A percentile compares a stretch with the other conserved stretches of the same genome.
Evolutionary conservation across 2,797 vertebrate genomes (phyloP).

Genomic region (Etheostoma perlongum): DNA sequence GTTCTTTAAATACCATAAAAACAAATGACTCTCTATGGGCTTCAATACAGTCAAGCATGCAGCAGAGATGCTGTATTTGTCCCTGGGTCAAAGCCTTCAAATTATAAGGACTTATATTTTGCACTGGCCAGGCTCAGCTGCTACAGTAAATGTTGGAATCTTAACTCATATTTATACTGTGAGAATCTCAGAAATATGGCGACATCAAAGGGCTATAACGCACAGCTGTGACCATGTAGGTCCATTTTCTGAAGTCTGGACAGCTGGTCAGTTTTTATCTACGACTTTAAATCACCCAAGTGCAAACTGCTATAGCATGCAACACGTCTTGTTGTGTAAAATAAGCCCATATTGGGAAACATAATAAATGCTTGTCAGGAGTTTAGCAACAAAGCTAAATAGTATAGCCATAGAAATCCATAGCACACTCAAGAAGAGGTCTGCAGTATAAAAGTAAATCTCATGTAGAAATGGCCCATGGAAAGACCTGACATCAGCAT

Average conservation of each 20-base stretch:
- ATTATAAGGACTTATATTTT: slow-evolving; percentile 43
- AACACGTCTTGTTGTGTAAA: slow-evolving; percentile 52
- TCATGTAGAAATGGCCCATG: slow-evolving; percentile 55
- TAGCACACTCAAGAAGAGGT: slow-evolving; percentile 20
- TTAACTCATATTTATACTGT: slow-evolving; percentile 49
- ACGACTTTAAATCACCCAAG: slow-evolving; percentile 52
- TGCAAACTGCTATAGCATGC: slow-evolving; percentile 56
- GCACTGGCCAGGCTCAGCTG: slow-evolving; percentile 22
- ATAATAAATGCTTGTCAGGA: slow-evolving; percentile 53
- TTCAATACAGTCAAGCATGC: not conserved
- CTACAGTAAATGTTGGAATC: slow-evolving; percentile 15
- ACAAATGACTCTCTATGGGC: slow-evolving; percentile 45
- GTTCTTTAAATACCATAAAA: slow-evolving; percentile 60
- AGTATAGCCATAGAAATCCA: slow-evolving; percentile 46
- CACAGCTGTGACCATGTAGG: slow-evolving; percentile 54
- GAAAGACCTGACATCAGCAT: slow-evolving; percentile 65
- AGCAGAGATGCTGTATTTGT: slow-evolving; percentile 41
- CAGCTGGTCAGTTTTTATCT: slow-evolving; percentile 58
- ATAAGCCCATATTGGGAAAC: slow-evolving; percentile 56
- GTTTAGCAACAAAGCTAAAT: slow-evolving; percentile 60
- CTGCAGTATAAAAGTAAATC: slow-evolving; percentile 63
- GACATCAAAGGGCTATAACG: slow-evolving; percentile 63
- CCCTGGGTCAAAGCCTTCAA: slow-evolving; percentile 38
- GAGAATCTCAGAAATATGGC: slow-evolving; percentile 54
- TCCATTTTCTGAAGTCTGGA: slow-evolving; percentile 37